Conservation (phyloP, 2,888 invertebrate species). For the Drosophila peninsularis region DNA sequence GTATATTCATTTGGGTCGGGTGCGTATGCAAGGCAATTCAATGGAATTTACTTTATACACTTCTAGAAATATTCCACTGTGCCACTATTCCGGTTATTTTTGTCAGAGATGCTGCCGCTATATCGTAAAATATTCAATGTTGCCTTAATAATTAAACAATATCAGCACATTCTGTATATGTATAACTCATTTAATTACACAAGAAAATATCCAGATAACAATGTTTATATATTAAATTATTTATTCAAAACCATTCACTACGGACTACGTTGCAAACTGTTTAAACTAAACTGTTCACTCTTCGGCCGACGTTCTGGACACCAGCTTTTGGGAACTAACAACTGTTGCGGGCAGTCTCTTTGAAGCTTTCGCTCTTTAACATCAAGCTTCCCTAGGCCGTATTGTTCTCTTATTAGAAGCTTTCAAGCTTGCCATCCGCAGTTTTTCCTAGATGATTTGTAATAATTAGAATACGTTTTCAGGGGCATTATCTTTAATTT, state of each 20-base stretch:
- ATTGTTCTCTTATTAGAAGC: background rate
- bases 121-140: conserved; percentile 2
- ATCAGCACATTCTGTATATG: background rate
- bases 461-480: conserved; percentile 1
- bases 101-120: conserved; percentile 24
- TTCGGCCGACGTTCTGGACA: conserved; percentile 8
- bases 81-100: conserved; percentile 10
- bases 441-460: background rate
- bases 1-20: background rate
- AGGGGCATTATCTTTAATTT: background rate
- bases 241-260: background rate
- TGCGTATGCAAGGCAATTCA: conserved; percentile 8
- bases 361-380: conserved; percentile 1
- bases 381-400: background rate
- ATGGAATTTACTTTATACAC: conserved; percentile 9
- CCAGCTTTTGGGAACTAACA: conserved; percentile 15
- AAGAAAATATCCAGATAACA: conserved; percentile 5
- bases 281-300: conserved; percentile 33
- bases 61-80: conserved; percentile 34
- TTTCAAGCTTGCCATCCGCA: background rate
- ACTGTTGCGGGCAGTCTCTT: conserved; percentile 7
- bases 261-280: conserved; percentile 7
- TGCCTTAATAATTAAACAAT: background rate
- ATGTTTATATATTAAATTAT: background rate
- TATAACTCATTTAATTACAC: background rate